A percentile compares a stretch with the other conserved stretches of the same genome.
Conservation (phyloP, 2,113 vertebrate genomes). For the Leuciscus idus region DNA sequence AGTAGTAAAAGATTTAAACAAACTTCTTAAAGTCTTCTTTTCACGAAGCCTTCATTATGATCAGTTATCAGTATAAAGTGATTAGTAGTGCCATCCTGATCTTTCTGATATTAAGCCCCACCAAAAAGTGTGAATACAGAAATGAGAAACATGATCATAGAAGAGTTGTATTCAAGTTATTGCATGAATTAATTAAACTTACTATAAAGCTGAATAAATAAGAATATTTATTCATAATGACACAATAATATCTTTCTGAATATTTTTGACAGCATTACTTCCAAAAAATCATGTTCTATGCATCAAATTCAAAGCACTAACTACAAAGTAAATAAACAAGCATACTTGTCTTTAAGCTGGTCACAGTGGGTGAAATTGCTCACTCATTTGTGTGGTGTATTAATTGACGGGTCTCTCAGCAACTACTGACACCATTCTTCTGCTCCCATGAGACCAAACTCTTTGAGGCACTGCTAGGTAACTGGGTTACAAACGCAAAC, state of each 20-base stretch:
- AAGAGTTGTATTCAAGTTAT: neutral
- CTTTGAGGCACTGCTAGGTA: conserved; percentile 34
- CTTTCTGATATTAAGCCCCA: neutral
- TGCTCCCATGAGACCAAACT: neutral
- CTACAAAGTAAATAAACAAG: neutral
- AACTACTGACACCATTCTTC: conserved; percentile 46
- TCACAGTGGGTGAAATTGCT: neutral
- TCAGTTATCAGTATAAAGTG: neutral
- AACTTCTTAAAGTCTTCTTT: neutral
- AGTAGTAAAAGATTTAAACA: neutral
- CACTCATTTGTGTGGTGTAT: conserved; percentile 28
- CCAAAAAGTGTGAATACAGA: too few relatives aligned
- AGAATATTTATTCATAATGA: neutral
- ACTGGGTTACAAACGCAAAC: conserved; percentile 49
- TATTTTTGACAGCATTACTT: neutral
- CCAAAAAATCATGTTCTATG: too few relatives aligned
- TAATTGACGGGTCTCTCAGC: conserved; percentile 23
- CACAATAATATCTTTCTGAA: neutral
- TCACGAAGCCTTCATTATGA: neutral
- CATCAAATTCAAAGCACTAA: neutral
- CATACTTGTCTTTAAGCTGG: neutral
- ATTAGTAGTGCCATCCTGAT: neutral
- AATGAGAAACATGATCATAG: neutral
- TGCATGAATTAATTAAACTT: neutral
- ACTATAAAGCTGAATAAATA: neutral